Percentiles rank a stretch among this genome's conserved stretches.
These are phyloP conservation scores for Pentamera pediparva DNA, from an alignment of 53 echinoderm and acorn worm genomes.

Conservation along the genomic window DNA sequence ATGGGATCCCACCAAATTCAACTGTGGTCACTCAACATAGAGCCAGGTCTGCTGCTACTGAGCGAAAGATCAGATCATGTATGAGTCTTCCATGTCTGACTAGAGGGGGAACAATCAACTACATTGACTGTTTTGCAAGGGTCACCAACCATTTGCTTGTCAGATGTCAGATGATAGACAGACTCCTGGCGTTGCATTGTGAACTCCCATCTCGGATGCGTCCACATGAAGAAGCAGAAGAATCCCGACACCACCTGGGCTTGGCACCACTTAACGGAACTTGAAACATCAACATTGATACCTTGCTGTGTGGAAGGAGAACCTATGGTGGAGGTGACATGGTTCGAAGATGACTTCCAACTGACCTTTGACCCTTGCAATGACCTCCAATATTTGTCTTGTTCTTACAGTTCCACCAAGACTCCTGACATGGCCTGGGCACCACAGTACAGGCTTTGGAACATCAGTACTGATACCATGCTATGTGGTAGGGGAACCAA, in stretches of 20 bases:
- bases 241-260: constrained; percentile 56
- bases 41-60: no score
- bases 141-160: no score
- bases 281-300: constrained; percentile 46
- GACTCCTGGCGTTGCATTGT: no score
- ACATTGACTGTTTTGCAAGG: no score
- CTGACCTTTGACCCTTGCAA: constrained; percentile 12
- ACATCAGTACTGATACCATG: constrained; percentile 56
- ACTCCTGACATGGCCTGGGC: constrained; percentile 50
- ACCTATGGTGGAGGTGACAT: constrained; percentile 58
- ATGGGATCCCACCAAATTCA: no score
- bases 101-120: no score
- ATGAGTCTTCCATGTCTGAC: no score
- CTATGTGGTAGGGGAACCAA: constrained; percentile 72
- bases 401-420: constrained; percentile 68
- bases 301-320: constrained; percentile 76
- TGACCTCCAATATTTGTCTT: neutral
- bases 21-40: no score
- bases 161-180: no score
- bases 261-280: constrained; percentile 52
- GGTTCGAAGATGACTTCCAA: constrained; percentile 62
- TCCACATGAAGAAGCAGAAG: no score
- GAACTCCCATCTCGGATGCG: no score
- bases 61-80: no score
- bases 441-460: constrained; percentile 51